Conservation (phyloP, 2,113 vertebrate genomes). For the Lamprologus callipterus region DNA sequence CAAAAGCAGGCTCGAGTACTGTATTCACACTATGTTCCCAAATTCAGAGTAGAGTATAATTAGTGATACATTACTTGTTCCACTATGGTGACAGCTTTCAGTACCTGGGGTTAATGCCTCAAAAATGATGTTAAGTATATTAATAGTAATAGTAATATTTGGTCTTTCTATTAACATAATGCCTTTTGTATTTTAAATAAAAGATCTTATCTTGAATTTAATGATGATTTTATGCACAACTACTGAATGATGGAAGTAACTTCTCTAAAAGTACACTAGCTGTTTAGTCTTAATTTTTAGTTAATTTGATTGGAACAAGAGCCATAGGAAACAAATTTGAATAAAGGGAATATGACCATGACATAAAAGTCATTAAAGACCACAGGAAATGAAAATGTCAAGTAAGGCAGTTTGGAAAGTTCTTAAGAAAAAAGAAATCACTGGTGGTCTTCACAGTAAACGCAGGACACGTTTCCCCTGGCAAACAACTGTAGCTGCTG, state of each 20-base stretch:
- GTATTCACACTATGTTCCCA: neutral
- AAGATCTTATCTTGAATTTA: neutral
- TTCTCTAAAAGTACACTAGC: neutral
- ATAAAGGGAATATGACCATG: neutral
- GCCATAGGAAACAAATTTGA: neutral
- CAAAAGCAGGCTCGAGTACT: neutral
- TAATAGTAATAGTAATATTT: neutral
- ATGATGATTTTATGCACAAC: neutral
- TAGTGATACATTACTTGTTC: neutral
- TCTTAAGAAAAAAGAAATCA: neutral
- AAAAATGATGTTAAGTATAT: neutral
- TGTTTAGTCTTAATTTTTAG: neutral
- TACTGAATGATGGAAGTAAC: neutral
- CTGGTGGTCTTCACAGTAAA: neutral
- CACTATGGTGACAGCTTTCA: neutral
- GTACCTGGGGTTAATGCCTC: neutral
- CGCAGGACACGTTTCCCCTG: neutral
- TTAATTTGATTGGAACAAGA: neutral
- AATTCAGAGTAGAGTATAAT: neutral
- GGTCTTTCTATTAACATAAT: neutral
- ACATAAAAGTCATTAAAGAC: neutral
- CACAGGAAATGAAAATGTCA: neutral
- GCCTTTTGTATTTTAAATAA: neutral
- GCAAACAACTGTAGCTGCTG: neutral
- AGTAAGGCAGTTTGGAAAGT: neutral